Evolutionary conservation across 2,797 vertebrate species (phyloP).

Genomic region (Sitta carolinensis): DNA sequence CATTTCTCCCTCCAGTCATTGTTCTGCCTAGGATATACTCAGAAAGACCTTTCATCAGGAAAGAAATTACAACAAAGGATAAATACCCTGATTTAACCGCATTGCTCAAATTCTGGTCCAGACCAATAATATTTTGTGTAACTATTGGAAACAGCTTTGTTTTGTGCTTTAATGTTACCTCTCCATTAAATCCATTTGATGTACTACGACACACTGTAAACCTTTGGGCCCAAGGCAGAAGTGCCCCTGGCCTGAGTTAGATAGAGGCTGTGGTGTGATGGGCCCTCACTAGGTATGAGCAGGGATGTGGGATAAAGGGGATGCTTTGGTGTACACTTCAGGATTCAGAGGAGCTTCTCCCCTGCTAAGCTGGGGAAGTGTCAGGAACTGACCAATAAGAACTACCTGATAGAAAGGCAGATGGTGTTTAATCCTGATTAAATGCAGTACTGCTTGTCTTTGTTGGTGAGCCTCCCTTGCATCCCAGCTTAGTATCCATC

Average conservation of each 20-base stretch:
- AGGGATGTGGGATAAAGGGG: neutral
- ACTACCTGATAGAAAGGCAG: neutral
- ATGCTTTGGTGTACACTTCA: neutral
- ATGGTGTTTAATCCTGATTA: neutral
- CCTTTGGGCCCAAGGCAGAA: neutral
- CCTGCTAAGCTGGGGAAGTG: neutral
- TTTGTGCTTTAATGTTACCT: neutral
- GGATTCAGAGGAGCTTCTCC: neutral
- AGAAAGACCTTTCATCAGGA: neutral
- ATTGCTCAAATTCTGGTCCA: neutral
- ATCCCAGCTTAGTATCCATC: neutral
- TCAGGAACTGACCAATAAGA: neutral
- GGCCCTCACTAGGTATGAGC: accelerated
- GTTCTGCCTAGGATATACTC: neutral
- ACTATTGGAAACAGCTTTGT: neutral
- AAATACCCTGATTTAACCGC: neutral
- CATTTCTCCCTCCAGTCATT: neutral
- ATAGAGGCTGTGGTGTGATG: neutral
- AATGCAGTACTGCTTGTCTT: neutral
- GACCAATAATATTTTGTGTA: neutral
- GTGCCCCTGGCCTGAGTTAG: neutral
- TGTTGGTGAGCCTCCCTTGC: neutral
- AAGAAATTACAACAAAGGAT: neutral
- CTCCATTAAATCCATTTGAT: neutral
- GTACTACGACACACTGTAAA: neutral